Evolutionary conservation across 2,888 invertebrate genomes (phyloP), one percentile per base, ranked within the genome.

Genomic region (Helicoverpa assulta): DNA sequence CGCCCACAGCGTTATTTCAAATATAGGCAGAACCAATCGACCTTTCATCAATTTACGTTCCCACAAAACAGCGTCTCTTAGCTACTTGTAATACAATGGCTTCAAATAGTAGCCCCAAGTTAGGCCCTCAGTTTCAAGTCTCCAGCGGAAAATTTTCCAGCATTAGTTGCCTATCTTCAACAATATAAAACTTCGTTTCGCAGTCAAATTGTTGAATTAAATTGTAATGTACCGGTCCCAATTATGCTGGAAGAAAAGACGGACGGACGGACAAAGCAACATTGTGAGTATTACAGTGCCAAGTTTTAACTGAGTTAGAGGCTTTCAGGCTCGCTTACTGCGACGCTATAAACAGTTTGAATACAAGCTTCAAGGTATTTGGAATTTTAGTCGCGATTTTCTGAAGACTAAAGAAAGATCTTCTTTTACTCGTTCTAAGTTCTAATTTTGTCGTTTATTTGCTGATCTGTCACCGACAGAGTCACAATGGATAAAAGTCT

Each of bases 221-320:
- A 82, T 81, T 73, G 78, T 84, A 82, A 83, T 84, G 84, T 82
- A 81, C 81, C 74, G 77, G 78, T 81, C 77, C 81, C 85, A 87
- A 87, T 87, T 87, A 86, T 80, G 70, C 68, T 50, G 55, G 73
- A 74, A 83, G 78, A 84, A 83, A 75, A 76, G 81, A 78, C 76
- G 73, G 60, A 80, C 77, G 80, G 78, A 82, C 78, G 64, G 83
- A 85, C 88, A 87, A 87, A 86, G 88, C 82, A 82, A 86, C 85
- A 82, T 84, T 84, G 76, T 73, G 72, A 77, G 76, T 80, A 76
- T 78, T 78, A 80, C 78, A 76, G 78, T 62, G 62, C 65, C 73
- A 85, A 88, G 86, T 88, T 87, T 84, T 86, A 88, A 89, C 88
- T 83, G 70, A 84, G 85, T 87, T 88, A 86, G 62, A 75, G 74